Base-by-base conservation (phyloP, 2,888 invertebrate genomes). In the Callyntrura sp. region DNA sequence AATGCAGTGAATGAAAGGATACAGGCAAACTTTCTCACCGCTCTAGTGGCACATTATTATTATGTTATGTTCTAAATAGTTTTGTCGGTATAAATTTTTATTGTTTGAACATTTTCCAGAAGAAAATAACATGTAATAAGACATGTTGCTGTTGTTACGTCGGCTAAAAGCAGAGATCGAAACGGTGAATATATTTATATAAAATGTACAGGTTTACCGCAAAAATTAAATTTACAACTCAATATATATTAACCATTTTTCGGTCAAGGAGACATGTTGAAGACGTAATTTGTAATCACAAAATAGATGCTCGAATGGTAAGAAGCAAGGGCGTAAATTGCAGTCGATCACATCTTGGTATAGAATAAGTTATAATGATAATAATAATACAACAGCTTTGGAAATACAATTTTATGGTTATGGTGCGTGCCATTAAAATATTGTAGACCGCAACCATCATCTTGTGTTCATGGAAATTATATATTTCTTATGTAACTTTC, bases 111-210 rank as follows among this genome's bases (percentile, higher is more conserved):
- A 68, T 68, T 68, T 73, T 45, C 17, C 78, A 1, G 35, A 35
- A 25, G 9, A 55, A 68, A 85, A 83, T 68, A 51, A 70, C 35
- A 83, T 83, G 73, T 57, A 85, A 85, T 70, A 85, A 85, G 23
- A 28, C 35, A 43, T 83, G 48, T 25, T 51, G 65, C 23, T 68
- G 60, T 25, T 51, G 65, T n/a, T 68, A 43, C 1, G 45, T 17
- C 45, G 81, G 11, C 3, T 55, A 45, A 35, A 35, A 35, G 20
- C 17, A 17, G 28, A n/a, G 48, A 51, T 51, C 48, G 48, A 76
- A 51, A 76, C 25, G 25, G 14, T 76, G 45, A 73, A 45, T 60
- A 79, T 84, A 84, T 84, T 84, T 84, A 84, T 84, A 83, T 65
- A 83, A 48, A 48, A n/a, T 68, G 28, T n/a, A 83, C 25, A 76